Evolutionary conservation across 2,113 vertebrate species (phyloP), one percentile per base, ranked within the genome.

Genomic region (Aphyosemion australe): DNA sequence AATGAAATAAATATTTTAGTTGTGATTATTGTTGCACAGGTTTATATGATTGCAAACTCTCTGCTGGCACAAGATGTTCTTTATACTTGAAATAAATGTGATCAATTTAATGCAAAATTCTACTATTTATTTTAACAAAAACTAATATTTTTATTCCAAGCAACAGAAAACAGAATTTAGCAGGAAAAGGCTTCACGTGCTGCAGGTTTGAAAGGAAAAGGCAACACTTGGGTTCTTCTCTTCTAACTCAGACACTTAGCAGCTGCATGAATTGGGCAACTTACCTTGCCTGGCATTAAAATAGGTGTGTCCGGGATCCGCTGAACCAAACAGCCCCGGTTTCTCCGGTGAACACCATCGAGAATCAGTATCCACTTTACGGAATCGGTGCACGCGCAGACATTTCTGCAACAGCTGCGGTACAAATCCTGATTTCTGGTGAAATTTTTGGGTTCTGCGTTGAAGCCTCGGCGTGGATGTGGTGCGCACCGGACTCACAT

Each of bases 271-370:
- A 63, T 12, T 14, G 18, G 18, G 34, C 70, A 79, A 91, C 91
- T 89, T 89, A 92, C 91, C 89, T 87, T 88, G 90, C 77, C 83
- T 85, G 90, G 78, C 88, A 91, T 92, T 81, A 85, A 90, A 88
- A 80, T 87, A 89, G 89, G 89, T 86, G 87, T 85, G 91, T 85
- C 85, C 83, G 76, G 77, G 74, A 45, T 86, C 68, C 21, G 80
- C 78, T 66, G 84, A 64, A 71, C 72, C 32, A 72, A 64, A 83
- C 67, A 54, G 83, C 20, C 62, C 55, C 49, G 47, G 69, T 67
- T 52, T 82, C 57, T 73, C 79, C 71, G 68, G 69, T 34, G 74
- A 55, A 54, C 71, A 87, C 67, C 81, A 86, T 83, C 71, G 75
- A 84, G 49, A 56, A 53, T 69, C 80, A 63, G 45, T 78, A 83